Base-by-base conservation (phyloP, 2,797 vertebrate genomes). In the Acrossocheilus fasciatus region DNA sequence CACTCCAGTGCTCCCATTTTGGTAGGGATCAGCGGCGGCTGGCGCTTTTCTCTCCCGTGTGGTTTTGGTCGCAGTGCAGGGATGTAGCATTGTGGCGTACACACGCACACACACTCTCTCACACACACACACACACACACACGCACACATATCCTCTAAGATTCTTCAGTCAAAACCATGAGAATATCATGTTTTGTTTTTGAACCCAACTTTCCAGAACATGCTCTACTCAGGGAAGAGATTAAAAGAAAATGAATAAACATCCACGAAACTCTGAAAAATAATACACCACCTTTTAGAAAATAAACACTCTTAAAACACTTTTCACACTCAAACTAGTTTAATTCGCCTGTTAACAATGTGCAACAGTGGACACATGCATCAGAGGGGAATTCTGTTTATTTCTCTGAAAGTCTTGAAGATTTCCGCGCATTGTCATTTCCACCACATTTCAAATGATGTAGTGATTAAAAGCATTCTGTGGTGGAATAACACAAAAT, bases 121-220 rank as follows among this genome's bases (percentile, higher is more conserved):
- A 20, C 54, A 72, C 39, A 15, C 52, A 43, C 87, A 73, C 50
- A 59, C 39, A 20, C 43, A 43, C 82, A 78, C 50, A 50, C 72
- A 82, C 74, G 84, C 34, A 66, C 36, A 11, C 34, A 73, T 6
- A 57, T 39, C 50, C 75, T 77, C 14, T 39, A 77, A 77, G 52
- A 77, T 17, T 59, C 34, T 64, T 78, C 12, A 50, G 85, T 43
- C 7, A 18, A 73, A 59, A 86, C 79, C 74, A 59, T 69, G 80
- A 79, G 81, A 75, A 78, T 82, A 80, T 80, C 26, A 73, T 74
- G 81, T 79, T 83, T 79, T 75, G 30, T 66, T 86, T 52, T 52
- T 80, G 5, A 77, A 45, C 54, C 83, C 68, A 79, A 84, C 23
- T 89, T 89, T 89, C 86, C 89, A 90, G 36, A 39, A 64, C 57